Conservation (phyloP, 1,140 invertebrate species). For the Drosophila aff. region DNA sequence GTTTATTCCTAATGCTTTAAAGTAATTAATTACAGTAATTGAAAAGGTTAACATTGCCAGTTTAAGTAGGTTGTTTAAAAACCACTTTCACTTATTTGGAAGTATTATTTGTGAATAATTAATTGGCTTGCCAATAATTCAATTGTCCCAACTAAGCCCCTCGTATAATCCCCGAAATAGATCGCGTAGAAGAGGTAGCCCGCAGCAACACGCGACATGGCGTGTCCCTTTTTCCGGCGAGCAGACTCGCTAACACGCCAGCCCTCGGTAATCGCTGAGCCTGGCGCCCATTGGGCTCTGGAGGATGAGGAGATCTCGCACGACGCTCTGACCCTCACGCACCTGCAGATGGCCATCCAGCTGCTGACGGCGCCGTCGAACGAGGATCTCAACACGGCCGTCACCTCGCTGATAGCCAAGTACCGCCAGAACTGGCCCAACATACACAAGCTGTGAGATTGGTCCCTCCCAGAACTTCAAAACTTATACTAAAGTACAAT, state of each 20-base stretch:
- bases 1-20: too few relatives aligned
- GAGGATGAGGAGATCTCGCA: conserved; percentile 80
- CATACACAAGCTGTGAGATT: conserved; percentile 81
- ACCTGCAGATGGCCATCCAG: conserved; percentile 87
- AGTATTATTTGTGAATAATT: background rate
- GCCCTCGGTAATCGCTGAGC: conserved; percentile 77
- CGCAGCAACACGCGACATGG: conserved; percentile 76
- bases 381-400: conserved; percentile 82
- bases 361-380: conserved; percentile 87
- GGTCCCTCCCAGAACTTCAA: background rate
- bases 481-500: background rate
- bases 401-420: conserved; percentile 77
- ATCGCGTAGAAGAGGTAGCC: conserved; percentile 14
- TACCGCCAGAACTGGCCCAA: conserved; percentile 82
- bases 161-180: conserved; percentile 11
- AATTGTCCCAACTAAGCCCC: conserved; percentile 23
- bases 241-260: conserved; percentile 76
- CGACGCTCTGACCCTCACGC: conserved; percentile 85
- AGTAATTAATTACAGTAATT: too few relatives aligned
- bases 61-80: too few relatives aligned
- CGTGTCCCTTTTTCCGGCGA: conserved; percentile 84
- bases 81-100: too few relatives aligned
- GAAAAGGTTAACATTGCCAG: too few relatives aligned
- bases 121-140: conserved; percentile 15
- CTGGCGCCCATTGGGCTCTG: conserved; percentile 72